A percentile compares a stretch with the other conserved stretches of the same genome.
Conservation (phyloP, 2,113 vertebrate species). For the Laticauda colubrina region DNA sequence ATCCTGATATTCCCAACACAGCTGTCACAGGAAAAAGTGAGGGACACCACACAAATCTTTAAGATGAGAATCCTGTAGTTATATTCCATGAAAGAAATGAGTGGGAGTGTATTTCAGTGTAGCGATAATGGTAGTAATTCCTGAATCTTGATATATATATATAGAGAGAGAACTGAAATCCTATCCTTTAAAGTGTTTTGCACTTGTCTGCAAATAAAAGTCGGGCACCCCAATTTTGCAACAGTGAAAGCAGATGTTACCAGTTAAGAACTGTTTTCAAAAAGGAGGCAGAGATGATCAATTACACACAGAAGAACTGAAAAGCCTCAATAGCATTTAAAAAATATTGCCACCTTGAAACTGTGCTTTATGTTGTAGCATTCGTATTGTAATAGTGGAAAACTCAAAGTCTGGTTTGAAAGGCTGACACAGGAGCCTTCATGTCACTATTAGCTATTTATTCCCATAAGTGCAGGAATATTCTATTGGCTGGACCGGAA, state of each 20-base stretch:
- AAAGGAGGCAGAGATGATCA: neutral
- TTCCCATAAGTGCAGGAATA: too few relatives aligned
- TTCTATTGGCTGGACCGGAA: neutral
- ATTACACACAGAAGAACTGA: neutral
- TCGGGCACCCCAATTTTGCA: neutral
- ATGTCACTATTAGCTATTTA: neutral
- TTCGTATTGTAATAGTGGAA: neutral
- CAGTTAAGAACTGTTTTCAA: neutral
- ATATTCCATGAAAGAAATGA: neutral
- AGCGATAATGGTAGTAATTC: neutral
- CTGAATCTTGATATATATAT: neutral
- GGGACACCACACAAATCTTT: neutral
- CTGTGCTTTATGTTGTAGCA: neutral
- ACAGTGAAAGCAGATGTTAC: fast-evolving
- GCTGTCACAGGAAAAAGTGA: neutral
- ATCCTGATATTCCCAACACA: neutral
- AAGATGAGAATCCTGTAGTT: neutral
- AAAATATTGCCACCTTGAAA: neutral
- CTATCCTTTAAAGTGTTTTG: neutral
- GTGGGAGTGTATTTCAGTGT: constrained; percentile 8
- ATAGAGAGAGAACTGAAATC: neutral
- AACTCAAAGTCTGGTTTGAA: neutral
- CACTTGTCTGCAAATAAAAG: neutral
- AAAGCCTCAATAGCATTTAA: neutral
- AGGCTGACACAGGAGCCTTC: neutral